Conservation (phyloP, 2,113 vertebrate species). For the Gambusia holbrooki region DNA sequence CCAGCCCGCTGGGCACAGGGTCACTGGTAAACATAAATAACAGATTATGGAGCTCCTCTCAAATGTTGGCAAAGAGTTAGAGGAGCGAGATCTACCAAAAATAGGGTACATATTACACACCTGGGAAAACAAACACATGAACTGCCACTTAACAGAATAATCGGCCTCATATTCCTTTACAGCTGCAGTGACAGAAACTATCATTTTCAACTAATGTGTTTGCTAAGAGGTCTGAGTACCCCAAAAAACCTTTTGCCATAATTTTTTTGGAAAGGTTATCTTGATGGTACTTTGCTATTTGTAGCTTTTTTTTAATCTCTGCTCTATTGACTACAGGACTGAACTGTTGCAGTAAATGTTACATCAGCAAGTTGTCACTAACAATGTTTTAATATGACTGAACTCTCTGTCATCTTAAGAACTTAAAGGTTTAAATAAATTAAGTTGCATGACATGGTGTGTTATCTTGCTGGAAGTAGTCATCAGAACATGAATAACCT, state of each 20-base stretch:
- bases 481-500: too few relatives aligned
- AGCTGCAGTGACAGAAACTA: constrained; percentile 70
- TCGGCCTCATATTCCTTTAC: constrained; percentile 79
- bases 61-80: constrained; percentile 77
- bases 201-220: constrained; percentile 69
- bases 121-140: constrained; percentile 65
- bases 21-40: constrained; percentile 85
- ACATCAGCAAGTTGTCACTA: constrained; percentile 9
- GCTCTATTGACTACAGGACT: neutral
- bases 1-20: constrained; percentile 80
- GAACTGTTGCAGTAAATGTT: neutral
- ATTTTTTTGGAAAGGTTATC: constrained; percentile 23
- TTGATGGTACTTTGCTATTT: constrained; percentile 35
- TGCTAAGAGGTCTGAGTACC: constrained; percentile 57
- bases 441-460: too few relatives aligned
- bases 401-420: too few relatives aligned
- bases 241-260: constrained; percentile 31
- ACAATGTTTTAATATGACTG: constrained; percentile 6
- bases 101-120: constrained; percentile 55
- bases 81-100: constrained; percentile 68
- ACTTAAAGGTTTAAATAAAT: too few relatives aligned
- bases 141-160: constrained; percentile 65
- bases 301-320: neutral
- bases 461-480: too few relatives aligned
- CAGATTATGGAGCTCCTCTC: constrained; percentile 68